Percentiles rank a stretch among this genome's conserved stretches.
Evolutionary conservation across 1,140 invertebrate species (phyloP).

Genomic region (Musca vetustissima): DNA sequence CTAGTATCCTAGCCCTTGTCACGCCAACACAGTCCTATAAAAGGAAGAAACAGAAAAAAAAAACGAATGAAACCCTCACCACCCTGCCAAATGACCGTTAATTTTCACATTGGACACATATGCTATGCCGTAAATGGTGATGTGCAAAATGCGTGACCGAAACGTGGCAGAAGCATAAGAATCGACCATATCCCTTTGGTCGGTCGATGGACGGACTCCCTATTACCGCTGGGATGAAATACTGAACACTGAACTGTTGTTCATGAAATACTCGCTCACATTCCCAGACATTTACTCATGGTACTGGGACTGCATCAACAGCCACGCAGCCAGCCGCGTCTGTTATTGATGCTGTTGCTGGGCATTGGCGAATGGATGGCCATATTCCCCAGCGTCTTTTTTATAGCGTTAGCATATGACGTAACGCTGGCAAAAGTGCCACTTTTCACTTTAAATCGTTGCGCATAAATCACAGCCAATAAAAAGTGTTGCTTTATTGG

Average conservation of each 20-base stretch:
- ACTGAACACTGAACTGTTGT: not conserved
- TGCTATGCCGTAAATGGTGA: not conserved
- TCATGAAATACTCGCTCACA: not conserved
- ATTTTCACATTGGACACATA: constrained; percentile 15
- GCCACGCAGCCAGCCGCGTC: too few relatives aligned
- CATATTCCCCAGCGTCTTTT: constrained; percentile 30
- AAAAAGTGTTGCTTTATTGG: constrained; percentile 16
- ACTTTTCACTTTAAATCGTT: constrained; percentile 54
- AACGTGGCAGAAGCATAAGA: not conserved
- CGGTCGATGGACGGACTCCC: too few relatives aligned
- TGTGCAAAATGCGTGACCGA: too few relatives aligned
- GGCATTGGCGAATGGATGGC: not conserved
- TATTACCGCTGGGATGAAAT: too few relatives aligned
- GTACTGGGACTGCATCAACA: too few relatives aligned
- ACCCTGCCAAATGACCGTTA: constrained; percentile 4
- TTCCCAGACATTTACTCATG: not conserved
- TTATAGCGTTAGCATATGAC: constrained; percentile 10
- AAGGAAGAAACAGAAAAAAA: too few relatives aligned
- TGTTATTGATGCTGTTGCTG: not conserved
- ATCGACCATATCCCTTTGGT: not conserved
- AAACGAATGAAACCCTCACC: too few relatives aligned
- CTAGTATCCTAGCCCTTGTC: too few relatives aligned
- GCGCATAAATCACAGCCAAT: constrained; percentile 47
- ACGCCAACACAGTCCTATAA: too few relatives aligned
- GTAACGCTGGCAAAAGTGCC: constrained; percentile 44